phyloP scores from a whole-genome alignment of 2,113 vertebrate species.

The Mobula hypostoma region DNA sequence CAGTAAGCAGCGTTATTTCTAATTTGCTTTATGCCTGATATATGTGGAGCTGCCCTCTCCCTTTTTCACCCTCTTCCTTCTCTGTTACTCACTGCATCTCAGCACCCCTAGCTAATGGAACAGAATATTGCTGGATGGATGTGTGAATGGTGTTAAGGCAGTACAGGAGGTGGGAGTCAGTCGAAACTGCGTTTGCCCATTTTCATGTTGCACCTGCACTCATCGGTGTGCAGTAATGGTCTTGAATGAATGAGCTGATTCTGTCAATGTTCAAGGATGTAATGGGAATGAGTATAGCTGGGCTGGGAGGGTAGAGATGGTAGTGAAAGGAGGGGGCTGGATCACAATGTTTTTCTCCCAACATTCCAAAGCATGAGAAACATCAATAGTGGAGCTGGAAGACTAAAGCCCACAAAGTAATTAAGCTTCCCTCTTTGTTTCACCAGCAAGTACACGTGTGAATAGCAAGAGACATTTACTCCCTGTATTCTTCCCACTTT shows the following conservation, averaged over 20 bases:
- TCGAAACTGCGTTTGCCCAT: neutral
- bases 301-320: no score
- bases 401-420: neutral
- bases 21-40: neutral
- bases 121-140: no score
- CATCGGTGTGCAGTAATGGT: neutral
- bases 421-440: neutral
- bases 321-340: no score
- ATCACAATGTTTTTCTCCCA: neutral
- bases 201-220: neutral
- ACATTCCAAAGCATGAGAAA: neutral
- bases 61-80: neutral
- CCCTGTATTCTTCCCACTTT: neutral
- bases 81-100: no score
- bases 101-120: no score
- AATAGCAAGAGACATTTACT: neutral
- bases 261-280: neutral
- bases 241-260: neutral
- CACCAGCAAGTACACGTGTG: neutral
- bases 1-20: neutral
- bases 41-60: neutral
- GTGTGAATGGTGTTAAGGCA: neutral
- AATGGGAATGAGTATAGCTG: neutral
- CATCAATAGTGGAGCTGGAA: neutral
- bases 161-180: neutral